A percentile compares a stretch with the other conserved stretches of the same genome.
Evolutionary conservation across 2,113 vertebrate species (phyloP).

Genomic region (Gallinago undulata): DNA sequence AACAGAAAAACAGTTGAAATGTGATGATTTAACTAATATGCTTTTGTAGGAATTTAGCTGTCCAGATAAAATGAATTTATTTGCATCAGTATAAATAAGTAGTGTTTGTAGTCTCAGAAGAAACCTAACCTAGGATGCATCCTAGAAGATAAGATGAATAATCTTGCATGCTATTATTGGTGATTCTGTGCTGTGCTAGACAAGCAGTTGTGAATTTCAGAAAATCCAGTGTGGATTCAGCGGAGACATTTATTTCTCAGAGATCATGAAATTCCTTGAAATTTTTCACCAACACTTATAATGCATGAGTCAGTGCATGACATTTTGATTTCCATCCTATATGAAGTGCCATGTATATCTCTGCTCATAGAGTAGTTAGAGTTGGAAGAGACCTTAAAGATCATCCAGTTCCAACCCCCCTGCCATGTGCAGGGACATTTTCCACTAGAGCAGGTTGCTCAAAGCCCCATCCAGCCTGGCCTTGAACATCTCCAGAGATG

Average conservation of each 20-base stretch:
- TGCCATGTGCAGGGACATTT: not conserved
- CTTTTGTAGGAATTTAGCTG: not conserved
- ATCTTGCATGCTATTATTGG: not conserved
- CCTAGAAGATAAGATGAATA: not conserved
- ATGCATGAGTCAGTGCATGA: not conserved
- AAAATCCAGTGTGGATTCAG: not conserved
- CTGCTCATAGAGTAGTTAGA: not conserved
- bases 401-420: not conserved
- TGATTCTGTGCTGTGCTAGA: not conserved
- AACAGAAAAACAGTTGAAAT: not conserved
- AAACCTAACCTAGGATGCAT: not conserved
- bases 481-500: not conserved
- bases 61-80: not conserved
- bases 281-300: not conserved
- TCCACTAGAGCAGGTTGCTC: not conserved
- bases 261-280: not conserved
- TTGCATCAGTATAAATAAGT: not conserved
- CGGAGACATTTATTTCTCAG: not conserved
- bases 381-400: not conserved
- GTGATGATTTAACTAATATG: not conserved
- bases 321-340: not conserved
- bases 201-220: not conserved
- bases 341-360: not conserved
- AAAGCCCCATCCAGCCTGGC: not conserved
- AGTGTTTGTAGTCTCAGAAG: not conserved